Base-by-base conservation (phyloP, 2,797 vertebrate species). In the Balearica regulorum region DNA sequence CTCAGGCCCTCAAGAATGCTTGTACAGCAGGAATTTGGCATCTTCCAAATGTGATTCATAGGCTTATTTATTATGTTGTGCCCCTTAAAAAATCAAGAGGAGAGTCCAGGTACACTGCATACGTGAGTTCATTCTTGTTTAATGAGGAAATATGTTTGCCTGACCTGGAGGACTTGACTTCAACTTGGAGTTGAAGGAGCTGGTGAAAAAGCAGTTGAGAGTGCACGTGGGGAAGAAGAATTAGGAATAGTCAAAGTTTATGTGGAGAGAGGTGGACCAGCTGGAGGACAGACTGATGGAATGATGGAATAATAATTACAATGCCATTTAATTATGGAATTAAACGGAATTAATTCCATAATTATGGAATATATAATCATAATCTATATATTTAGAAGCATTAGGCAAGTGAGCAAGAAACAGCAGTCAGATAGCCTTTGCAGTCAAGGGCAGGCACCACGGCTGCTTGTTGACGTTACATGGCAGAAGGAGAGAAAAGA, bases 41-140 rank as follows among this genome's bases (percentile, higher is more conserved):
- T 93, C 39, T 94, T 92, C 53, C n/a, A 58, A 41, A 87, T 48
- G n/a, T 73, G 62, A 90, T 95, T 94, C 73, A 92, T 70, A 53
- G 80, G 13, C 28, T 73, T 80, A 49, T 92, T 95, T 24, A 70
- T 87, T 91, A 76, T 1, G 3, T 53, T 80, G 25, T 94, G 60
- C 37, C 70, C 62, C 48, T 87, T 76, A 70, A 91, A 93, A 79
- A 51, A 51, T 51, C 31, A 86, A 60, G 25, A 78, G 39, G 15
- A 82, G 62, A 89, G 37, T 49, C 57, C 21, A 69, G 58, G 43
- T 79, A 79, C 16, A 24, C 44, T 39, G 54, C 35, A 48, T 65
- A 33, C 20, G 48, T 20, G 5, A 87, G 37, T 87, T 78, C 29
- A 69, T 76, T 94, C 44, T 48, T 9, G 1, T 87, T 70, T 76